Percentiles rank a stretch among this genome's conserved stretches.
Conservation (phyloP, 2,888 invertebrate species). For the Altica lythri region DNA sequence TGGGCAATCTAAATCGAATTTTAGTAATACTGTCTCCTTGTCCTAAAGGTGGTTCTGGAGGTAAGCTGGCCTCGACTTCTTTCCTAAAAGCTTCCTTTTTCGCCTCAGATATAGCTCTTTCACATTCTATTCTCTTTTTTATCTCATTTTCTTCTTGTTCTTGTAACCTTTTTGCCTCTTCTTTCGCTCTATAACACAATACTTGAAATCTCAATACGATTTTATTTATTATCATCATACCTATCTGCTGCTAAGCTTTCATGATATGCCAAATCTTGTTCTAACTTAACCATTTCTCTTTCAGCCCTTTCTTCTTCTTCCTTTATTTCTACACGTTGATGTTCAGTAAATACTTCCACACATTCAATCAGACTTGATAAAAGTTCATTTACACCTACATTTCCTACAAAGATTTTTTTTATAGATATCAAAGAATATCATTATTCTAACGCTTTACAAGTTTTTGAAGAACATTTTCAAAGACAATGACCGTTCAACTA, state of each 20-base stretch:
- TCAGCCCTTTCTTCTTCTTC: conserved; percentile 89
- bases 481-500: no score
- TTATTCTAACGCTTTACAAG: no score
- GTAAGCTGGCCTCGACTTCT: conserved; percentile 70
- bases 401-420: conserved; percentile 65
- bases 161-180: conserved; percentile 80
- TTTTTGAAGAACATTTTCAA: no score
- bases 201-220: background rate
- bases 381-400: conserved; percentile 87
- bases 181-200: conserved; percentile 73
- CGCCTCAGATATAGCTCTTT: conserved; percentile 72
- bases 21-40: conserved; percentile 67
- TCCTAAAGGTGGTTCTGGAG: conserved; percentile 69
- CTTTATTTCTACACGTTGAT: conserved; percentile 76
- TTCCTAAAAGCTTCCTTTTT: conserved; percentile 72
- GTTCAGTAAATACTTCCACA: conserved; percentile 80
- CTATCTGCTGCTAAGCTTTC: conserved; percentile 85
- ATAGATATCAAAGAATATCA: no score
- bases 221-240: conserved; percentile 52
- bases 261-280: conserved; percentile 94
- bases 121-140: conserved; percentile 74
- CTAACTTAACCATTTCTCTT: conserved; percentile 85
- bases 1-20: conserved; percentile 82
- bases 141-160: conserved; percentile 75
- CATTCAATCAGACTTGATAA: conserved; percentile 86